Evolutionary conservation across 2,888 invertebrate species (phyloP), one percentile per base, ranked within the genome.

Genomic region (Ligdia adustata): DNA sequence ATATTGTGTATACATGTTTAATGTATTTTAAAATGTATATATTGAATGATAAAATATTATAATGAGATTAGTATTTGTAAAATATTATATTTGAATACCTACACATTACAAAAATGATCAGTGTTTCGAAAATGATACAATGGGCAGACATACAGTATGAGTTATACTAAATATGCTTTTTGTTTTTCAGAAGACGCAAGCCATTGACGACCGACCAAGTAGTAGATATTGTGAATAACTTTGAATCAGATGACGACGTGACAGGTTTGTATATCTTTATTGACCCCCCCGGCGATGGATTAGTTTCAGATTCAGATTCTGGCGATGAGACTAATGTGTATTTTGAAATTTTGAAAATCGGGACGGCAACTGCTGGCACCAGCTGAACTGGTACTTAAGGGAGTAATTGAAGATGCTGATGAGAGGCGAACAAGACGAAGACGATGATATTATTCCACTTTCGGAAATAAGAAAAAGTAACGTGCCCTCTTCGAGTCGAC

Each of bases 281-380:
- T 16, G 33, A 33, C 15, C 33, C 33, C 5, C 33, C 33, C 18
- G 15, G 9, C 33, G 9, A 33, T 5, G 33, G 33, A 5, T 9
- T n/a, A 24, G 7, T 24, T n/a, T 24, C 24, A 9, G 24, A 24
- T 9, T 5, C 4, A 7, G 41, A 41, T 41, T 32, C 32, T 16
- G 24, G 40, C 20, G 40, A 40, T 20, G 40, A 40, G 12, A 22
- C 11, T 4, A 32, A 32, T 32, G 32, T 32, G 22, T 14, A 18
- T 41, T 32, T 41, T 31, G 26, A 32, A 7, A 41, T 24, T 11
- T 26, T 41, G 20, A 18, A 27, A 9, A 16, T 16, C 16, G 16
- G 9, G 41, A 9, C 12, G 26, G 9, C 24, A 32, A 15, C 41
- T 41, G 9, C 32, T 41, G 22, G 32, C 31, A 26, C 32, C 41